Evolutionary conservation across 1,140 invertebrate genomes (phyloP), one percentile per base, ranked within the genome.

Genomic region (Drosophila suzukii): DNA sequence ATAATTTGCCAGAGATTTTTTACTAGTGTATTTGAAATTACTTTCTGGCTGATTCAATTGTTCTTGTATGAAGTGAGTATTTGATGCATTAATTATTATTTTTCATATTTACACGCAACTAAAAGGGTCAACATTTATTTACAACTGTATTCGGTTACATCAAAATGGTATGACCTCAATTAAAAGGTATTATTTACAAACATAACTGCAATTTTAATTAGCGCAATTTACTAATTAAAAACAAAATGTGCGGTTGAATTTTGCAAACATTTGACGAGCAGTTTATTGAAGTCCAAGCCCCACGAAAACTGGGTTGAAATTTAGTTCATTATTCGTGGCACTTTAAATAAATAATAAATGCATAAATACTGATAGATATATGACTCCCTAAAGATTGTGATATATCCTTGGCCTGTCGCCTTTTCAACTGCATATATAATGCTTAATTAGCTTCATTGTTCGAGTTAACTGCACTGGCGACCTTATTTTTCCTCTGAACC

Each of bases 361-460:
- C 39, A 34, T 15, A 30, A 20, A 36, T 10, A 12, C 39, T n/a
- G 13, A 10, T 44, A 60, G 72, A 72, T 60, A 17, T 72, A 73
- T 47, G 67, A 72, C 47, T 68, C 47, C 55, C 70, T 15, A 43
- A 24, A 47, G 63, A 71, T 58, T 58, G 50, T 41, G 13, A 41
- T 10, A 44, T 54, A 74, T 50, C 51, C 49, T 49, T 61, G 44
- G 58, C 38, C 53, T 75, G 62, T 46, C 50, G 44, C 66, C 63
- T 46, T 57, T 27, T 20, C 43, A 70, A 75, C 59, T 79, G 75
- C 70, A 80, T 86, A 75, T 75, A 86, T 78, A 76, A 88, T 86
- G 78, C 83, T 86, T 86, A 86, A 86, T 86, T 86, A 86, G 82
- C 79, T 82, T 71, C 79, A 86, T 86, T 86, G 83, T 86, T 79